Base-by-base conservation (phyloP, 1,140 invertebrate species). In the Bathynomus jamesi region DNA sequence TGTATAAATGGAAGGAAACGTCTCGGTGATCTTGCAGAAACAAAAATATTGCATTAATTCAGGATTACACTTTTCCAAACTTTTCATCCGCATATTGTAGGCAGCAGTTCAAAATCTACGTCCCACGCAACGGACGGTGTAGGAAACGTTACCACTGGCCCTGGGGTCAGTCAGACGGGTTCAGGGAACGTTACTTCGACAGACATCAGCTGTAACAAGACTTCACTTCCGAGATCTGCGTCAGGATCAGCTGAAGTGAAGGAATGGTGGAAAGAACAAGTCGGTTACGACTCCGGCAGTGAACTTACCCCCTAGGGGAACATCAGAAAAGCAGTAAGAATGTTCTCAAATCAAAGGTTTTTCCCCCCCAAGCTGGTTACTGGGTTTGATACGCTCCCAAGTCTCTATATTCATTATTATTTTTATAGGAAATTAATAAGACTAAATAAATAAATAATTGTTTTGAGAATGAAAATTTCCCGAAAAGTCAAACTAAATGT, bases 141-240 rank as follows among this genome's bases (percentile, higher is more conserved):
- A 72, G 64, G 69, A 76, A n/a, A 68, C 81, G 81, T 77, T 28
- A 77, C 76, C 61, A 83, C 82, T 74, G 81, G 80, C 32, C 76
- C 83, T 21, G 82, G 82, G 10, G 81, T 82, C 53, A 79, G 83
- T 17, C 80, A 75, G 69, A 80, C 81, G 64, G 73, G 75, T 29
- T 80, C 81, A 62, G 79, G 79, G 69, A 66, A 76, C 17, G 64
- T 75, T 4, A 75, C 77, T 27, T 69, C 79, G 31, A 71, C 76
- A 67, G 76, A 80, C 73, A 69, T 81, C 60, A 75, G 78, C 28
- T 80, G 80, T 27, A 79, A 80, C 75, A 82, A 82, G 77, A 79
- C 80, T 0, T 79, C 79, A 5, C 75, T 78, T 8, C 72, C 73
- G 13, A 69, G 73, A 13, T 73, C 69, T n/a, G 75, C 70, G 61